Conservation (phyloP, 1,140 invertebrate species). For the Temnothorax nylanderi region DNA sequence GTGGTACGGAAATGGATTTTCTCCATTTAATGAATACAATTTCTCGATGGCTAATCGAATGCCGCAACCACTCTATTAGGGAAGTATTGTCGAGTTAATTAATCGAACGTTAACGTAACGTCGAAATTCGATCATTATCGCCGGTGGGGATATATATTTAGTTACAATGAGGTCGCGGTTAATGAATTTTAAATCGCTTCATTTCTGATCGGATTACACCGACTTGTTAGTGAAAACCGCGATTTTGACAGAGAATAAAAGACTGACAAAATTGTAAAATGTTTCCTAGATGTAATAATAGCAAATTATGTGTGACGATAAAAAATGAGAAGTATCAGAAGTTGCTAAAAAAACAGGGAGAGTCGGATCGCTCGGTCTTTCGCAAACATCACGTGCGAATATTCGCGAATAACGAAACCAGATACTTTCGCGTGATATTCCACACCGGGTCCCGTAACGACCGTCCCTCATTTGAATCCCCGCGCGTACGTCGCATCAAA, state of each 20-base stretch:
- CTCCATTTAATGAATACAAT: conserved; percentile 39
- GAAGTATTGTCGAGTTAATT: conserved; percentile 55
- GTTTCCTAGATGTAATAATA: background rate
- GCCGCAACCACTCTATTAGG: conserved; percentile 9
- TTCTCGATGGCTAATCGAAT: conserved; percentile 36
- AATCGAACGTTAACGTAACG: conserved; percentile 31
- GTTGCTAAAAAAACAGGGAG: background rate
- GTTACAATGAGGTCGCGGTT: background rate
- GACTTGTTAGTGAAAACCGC: background rate
- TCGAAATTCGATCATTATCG: background rate
- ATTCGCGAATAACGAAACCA: conserved; percentile 59
- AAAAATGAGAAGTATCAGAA: background rate
- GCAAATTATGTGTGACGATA: background rate
- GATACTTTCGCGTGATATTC: conserved; percentile 74
- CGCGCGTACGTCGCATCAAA: conserved; percentile 76
- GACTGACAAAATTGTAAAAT: background rate
- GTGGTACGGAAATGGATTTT: conserved; percentile 30
- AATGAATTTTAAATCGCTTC: conserved; percentile 9
- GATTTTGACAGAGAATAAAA: background rate
- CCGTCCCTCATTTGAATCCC: conserved; percentile 76
- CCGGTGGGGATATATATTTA: background rate
- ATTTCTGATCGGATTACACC: background rate
- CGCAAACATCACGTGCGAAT: conserved; percentile 25
- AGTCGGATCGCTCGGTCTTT: background rate
- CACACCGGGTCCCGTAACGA: conserved; percentile 70